Evolutionary conservation across 2,797 vertebrate genomes (phyloP).

Genomic region (Morus bassanus): DNA sequence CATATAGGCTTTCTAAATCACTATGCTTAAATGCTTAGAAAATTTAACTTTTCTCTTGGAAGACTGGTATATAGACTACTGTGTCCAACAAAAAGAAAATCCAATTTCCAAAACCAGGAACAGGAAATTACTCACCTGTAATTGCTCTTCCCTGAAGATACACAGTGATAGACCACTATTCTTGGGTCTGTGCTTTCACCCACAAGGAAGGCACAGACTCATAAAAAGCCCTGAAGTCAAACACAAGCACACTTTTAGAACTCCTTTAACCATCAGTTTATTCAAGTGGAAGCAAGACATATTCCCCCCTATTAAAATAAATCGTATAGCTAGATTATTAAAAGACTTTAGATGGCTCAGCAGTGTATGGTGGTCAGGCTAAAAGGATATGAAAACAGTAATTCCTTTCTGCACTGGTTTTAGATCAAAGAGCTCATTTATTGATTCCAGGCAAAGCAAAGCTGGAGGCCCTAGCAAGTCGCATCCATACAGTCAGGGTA

Average conservation of each 20-base stretch:
- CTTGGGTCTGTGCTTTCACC: slow-evolving; percentile 12
- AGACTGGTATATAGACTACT: neutral
- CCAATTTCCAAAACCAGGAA: slow-evolving; percentile 26
- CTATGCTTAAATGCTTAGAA: neutral
- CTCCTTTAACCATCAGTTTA: neutral
- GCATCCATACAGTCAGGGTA: neutral
- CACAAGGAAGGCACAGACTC: neutral
- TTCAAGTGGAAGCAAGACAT: neutral
- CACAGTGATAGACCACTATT: neutral
- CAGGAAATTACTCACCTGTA: slow-evolving; percentile 32
- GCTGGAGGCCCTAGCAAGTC: neutral
- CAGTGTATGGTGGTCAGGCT: neutral
- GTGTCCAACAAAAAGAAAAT: slow-evolving; percentile 15
- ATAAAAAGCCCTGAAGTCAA: slow-evolving; percentile 3
- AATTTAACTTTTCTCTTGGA: neutral
- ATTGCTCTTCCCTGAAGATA: slow-evolving; percentile 4
- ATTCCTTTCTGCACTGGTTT: neutral
- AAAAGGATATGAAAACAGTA: neutral
- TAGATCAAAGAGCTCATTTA: slow-evolving; percentile 28
- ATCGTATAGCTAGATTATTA: neutral
- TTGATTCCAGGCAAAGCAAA: neutral
- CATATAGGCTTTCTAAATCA: neutral
- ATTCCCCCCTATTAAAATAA: neutral
- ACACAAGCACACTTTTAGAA: neutral
- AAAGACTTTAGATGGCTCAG: neutral